Conservation (phyloP, 64 coral and sea anemone species). For the Pocillopora damicornis region DNA sequence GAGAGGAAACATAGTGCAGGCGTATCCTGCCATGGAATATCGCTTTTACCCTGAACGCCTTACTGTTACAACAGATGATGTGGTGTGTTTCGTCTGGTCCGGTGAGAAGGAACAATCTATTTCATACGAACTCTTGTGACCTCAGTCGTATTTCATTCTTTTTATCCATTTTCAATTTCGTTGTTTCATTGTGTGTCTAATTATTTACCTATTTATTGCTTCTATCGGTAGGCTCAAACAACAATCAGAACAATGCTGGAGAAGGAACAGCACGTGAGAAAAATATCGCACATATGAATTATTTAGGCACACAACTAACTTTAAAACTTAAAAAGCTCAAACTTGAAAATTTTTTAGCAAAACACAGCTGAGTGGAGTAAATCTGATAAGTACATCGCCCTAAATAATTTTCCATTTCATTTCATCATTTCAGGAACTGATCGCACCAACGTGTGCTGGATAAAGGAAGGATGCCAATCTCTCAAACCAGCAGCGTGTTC, state of each 20-base stretch:
- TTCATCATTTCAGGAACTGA: background rate
- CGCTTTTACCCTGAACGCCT: slow-evolving; percentile 48
- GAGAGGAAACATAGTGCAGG: slow-evolving; percentile 57
- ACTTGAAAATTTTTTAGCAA: background rate
- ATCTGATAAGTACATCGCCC: background rate
- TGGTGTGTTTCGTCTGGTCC: slow-evolving; percentile 50
- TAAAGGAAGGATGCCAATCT: too few species aligned
- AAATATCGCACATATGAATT: too few species aligned
- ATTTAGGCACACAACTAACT: too few species aligned
- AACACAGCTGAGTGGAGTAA: background rate
- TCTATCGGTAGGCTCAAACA: slow-evolving; percentile 11
- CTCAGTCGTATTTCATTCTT: too few species aligned
- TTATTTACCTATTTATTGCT: too few species aligned
- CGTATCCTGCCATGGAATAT: slow-evolving; percentile 62
- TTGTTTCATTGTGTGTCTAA: too few species aligned
- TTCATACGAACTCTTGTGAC: too few species aligned
- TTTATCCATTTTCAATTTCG: too few species aligned
- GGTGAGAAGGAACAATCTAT: background rate
- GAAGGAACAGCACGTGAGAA: slow-evolving; percentile 30
- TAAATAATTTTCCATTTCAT: background rate
- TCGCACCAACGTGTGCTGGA: too few species aligned
- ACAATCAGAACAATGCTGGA: slow-evolving; percentile 34
- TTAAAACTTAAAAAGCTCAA: too few species aligned
- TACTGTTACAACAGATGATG: slow-evolving; percentile 38
- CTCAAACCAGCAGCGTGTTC: too few species aligned